Percentiles rank a stretch among this genome's conserved stretches.
Evolutionary conservation across 2,113 vertebrate species (phyloP).

Genomic region (Epinephelus fuscoguttatus): DNA sequence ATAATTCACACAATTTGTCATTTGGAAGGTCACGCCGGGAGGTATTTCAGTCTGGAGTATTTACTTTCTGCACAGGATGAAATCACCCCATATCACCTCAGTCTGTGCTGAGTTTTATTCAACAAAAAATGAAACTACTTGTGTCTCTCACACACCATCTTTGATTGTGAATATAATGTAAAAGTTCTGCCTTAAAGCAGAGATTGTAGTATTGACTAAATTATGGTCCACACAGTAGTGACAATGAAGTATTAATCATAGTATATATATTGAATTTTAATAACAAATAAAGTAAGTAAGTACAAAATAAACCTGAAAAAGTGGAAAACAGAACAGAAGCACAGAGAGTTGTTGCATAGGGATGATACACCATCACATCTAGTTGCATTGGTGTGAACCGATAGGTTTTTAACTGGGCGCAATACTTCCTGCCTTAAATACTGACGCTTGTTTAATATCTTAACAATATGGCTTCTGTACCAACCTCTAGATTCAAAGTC

Average conservation of each 20-base stretch:
- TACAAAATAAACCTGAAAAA: too few species aligned
- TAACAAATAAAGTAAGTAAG: too few species aligned
- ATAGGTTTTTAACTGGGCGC: too few species aligned
- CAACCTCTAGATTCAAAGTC: background rate
- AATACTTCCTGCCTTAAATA: too few species aligned
- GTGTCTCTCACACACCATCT: background rate
- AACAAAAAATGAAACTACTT: background rate
- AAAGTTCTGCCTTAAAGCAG: too few species aligned
- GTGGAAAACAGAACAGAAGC: too few species aligned
- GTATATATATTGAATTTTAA: too few species aligned
- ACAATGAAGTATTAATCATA: background rate
- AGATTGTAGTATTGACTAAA: too few species aligned
- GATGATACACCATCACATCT: too few species aligned
- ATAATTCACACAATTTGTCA: constrained; percentile 30
- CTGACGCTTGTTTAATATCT: too few species aligned
- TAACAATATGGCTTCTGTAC: background rate
- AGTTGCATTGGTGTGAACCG: too few species aligned
- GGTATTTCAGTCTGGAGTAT: background rate
- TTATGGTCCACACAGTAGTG: background rate
- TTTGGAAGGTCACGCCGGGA: constrained; percentile 11
- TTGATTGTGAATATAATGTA: background rate
- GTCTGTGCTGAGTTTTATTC: background rate
- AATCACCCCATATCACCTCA: background rate
- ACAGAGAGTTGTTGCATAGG: too few species aligned
- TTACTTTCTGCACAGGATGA: background rate